A percentile compares a stretch with the other conserved stretches of the same genome.
Evolutionary conservation across 2,797 vertebrate species (phyloP).

Genomic region (Chrosomus eos): DNA sequence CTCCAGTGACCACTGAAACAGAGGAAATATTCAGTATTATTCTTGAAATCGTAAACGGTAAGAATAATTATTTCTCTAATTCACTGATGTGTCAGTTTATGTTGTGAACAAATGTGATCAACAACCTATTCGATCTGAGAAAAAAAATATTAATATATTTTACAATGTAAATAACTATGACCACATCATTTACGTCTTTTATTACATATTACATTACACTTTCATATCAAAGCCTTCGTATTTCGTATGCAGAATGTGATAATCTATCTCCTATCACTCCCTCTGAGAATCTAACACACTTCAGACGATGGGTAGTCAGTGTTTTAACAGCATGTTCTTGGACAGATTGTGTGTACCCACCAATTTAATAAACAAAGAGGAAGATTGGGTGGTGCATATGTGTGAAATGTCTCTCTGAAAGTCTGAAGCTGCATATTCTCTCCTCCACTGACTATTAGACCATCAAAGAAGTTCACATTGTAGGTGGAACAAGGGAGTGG

Average conservation of each 20-base stretch:
- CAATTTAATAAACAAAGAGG: slow-evolving; percentile 53
- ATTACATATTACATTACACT: too few relatives aligned
- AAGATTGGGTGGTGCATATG: background rate
- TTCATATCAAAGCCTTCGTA: too few relatives aligned
- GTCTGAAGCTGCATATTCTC: background rate
- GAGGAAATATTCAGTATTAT: slow-evolving; percentile 31
- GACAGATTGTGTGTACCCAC: slow-evolving; percentile 54
- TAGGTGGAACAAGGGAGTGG: background rate
- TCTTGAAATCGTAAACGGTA: background rate
- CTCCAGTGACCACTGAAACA: slow-evolving; percentile 87
- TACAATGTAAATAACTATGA: background rate
- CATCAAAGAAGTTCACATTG: slow-evolving; percentile 2
- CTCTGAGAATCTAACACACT: slow-evolving; percentile 10
- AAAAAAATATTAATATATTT: background rate
- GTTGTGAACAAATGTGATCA: background rate
- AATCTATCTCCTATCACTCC: background rate
- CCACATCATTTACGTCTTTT: background rate
- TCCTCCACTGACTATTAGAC: background rate
- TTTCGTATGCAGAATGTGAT: background rate
- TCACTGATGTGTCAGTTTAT: background rate
- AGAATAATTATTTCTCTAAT: background rate
- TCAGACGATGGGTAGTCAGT: slow-evolving; percentile 1
- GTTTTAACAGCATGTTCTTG: slow-evolving; percentile 52
- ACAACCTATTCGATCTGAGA: background rate
- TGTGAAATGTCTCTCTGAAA: slow-evolving; percentile 25